These are phyloP conservation scores for Cydia fagiglandana DNA, from an alignment of 1,140 invertebrate genomes.

Conservation along the genomic window DNA sequence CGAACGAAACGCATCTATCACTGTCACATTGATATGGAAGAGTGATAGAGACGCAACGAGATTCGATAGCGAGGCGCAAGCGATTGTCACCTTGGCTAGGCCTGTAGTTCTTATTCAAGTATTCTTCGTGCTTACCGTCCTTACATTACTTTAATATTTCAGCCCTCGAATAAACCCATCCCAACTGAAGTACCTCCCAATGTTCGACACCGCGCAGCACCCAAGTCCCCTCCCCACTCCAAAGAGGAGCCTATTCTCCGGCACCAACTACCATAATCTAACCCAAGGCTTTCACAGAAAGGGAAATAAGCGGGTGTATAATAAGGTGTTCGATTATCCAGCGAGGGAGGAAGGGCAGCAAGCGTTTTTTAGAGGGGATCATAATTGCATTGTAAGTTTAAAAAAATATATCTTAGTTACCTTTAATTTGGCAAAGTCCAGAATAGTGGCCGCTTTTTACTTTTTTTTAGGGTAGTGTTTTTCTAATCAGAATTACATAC, in stretches of 20 bases:
- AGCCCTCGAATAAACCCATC: not conserved
- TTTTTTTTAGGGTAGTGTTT: too few species aligned
- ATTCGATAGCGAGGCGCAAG: too few species aligned
- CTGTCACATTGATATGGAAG: too few species aligned
- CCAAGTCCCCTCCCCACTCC: not conserved
- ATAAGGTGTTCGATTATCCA: not conserved
- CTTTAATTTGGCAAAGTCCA: not conserved
- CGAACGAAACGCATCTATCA: too few species aligned
- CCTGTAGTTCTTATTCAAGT: too few species aligned
- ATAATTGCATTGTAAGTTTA: conserved; percentile 1
- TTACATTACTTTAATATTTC: not conserved
- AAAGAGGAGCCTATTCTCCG: not conserved
- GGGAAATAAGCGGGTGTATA: not conserved
- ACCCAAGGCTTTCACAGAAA: not conserved
- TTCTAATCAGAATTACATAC: too few species aligned
- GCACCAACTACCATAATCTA: not conserved
- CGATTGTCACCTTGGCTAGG: too few species aligned
- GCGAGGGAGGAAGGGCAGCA: not conserved
- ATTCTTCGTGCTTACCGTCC: too few species aligned
- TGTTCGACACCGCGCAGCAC: not conserved
- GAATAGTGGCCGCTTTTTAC: not conserved
- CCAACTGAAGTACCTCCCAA: not conserved
- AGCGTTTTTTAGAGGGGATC: not conserved
- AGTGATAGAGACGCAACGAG: too few species aligned
- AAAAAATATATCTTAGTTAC: not conserved